Base-by-base conservation (phyloP, 2,888 invertebrate species). In the Tenthredo notha region DNA sequence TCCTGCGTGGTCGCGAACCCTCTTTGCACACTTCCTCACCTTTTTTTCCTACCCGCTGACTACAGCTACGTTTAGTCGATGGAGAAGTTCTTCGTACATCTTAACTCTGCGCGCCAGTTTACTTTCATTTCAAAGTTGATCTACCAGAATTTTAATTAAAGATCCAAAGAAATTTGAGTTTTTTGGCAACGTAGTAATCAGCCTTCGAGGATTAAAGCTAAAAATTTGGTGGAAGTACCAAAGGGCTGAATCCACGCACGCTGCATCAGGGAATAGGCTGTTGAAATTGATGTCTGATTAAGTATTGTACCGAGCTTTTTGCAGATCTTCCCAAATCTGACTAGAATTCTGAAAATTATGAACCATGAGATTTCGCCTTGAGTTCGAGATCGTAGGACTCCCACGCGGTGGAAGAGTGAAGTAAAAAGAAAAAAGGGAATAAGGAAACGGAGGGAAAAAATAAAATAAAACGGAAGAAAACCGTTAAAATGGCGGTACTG, bases 401-500 rank as follows among this genome's bases (percentile, higher is more conserved):
- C 21, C 21, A 74, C 25, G n/a, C 18, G 2, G 50, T 77, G 40
- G n/a, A 25, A 40, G 18, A 77, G 10, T 54, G 15, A 80, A 80
- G 25, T 12, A 15, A 25, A 61, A 40, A 80, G 4, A 40, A 29
- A n/a, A 29, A 50, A n/a, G 6, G 18, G 9, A 33, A 37, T 25
- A 21, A 61, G 12, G n/a, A 61, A 21, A 61, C 37, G 10, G 10
- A n/a, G n/a, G 21, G n/a, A 37, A 40, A 50, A 77, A 15, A n/a
- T n/a, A n/a, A n/a, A n/a, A n/a, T n/a, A n/a, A 33, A 77, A 77
- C 3, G 25, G 18, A 33, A 21, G 29, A 77, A 33, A 54, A 7
- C 47, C 50, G 37, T 61, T 61, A 80, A 61, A 80, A 58, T 80
- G 80, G 80, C 80, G 37, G 40, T 61, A 6, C 21, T 40, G 50